phyloP scores from a whole-genome alignment of 2,113 vertebrate species.

The Ibidorhyncha struthersii region DNA sequence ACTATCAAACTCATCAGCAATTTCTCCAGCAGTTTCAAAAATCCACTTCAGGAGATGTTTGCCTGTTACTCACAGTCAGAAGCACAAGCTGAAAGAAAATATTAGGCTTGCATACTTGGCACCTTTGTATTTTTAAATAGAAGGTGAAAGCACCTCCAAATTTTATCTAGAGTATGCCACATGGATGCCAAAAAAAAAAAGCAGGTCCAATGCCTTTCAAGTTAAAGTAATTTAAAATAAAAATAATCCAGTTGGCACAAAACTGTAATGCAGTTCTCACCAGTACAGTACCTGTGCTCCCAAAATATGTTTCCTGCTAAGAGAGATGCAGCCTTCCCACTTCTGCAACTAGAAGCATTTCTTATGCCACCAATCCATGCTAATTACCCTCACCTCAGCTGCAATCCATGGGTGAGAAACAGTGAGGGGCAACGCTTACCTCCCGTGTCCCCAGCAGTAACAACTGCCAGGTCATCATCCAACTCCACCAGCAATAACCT shows the following conservation, averaged over 20 bases:
- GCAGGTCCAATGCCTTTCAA: neutral
- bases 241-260: neutral
- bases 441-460: neutral
- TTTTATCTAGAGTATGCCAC: neutral
- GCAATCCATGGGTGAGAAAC: accelerated
- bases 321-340: neutral
- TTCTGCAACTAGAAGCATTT: neutral
- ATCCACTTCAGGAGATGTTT: neutral
- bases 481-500: neutral
- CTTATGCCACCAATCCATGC: neutral
- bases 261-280: neutral
- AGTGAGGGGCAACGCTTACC: neutral
- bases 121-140: neutral
- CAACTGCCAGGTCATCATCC: neutral
- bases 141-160: neutral
- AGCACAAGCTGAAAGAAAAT: neutral
- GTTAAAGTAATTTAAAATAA: neutral
- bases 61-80: neutral
- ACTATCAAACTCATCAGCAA: neutral
- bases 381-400: neutral
- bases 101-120: neutral
- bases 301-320: neutral
- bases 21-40: neutral
- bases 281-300: neutral
- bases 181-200: neutral